A percentile compares a stretch with the other conserved stretches of the same genome.
These are phyloP conservation scores for Xylophagus ater DNA, from an alignment of 2,888 invertebrate species.

Conservation along the genomic window DNA sequence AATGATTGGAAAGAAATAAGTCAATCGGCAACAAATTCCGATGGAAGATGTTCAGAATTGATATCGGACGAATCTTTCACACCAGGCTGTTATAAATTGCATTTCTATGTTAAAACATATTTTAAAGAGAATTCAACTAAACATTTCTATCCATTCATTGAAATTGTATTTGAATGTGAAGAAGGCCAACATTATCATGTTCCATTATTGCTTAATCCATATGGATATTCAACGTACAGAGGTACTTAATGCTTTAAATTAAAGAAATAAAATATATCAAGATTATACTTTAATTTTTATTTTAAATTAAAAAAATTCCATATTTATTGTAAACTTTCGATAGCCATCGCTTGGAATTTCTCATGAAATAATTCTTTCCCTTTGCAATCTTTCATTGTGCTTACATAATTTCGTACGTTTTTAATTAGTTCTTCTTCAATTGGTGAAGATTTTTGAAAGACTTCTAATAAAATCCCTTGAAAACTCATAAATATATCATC, in stretches of 20 bases:
- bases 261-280: not conserved
- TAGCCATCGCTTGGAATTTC: conserved; percentile 21
- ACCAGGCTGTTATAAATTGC: conserved; percentile 60
- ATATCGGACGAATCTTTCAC: conserved; percentile 47
- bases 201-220: conserved; percentile 59
- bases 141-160: conserved; percentile 42
- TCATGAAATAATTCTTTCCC: conserved; percentile 25
- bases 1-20: conserved; percentile 58
- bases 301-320: not conserved
- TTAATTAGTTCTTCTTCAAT: conserved; percentile 19
- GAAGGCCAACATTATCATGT: conserved; percentile 55
- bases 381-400: conserved; percentile 24
- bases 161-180: conserved; percentile 53
- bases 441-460: conserved; percentile 21
- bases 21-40: conserved; percentile 49
- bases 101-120: conserved; percentile 62
- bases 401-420: conserved; percentile 21
- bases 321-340: conserved; percentile 6
- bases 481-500: conserved; percentile 27
- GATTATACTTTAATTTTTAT: not conserved
- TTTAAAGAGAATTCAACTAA: conserved; percentile 49
- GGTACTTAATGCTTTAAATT: conserved; percentile 42
- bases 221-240: conserved; percentile 63
- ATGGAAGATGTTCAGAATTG: conserved; percentile 57
- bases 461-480: conserved; percentile 23